phyloP scores from a whole-genome alignment of 2,888 invertebrate genomes.

The Psylliodes chrysocephalus region DNA sequence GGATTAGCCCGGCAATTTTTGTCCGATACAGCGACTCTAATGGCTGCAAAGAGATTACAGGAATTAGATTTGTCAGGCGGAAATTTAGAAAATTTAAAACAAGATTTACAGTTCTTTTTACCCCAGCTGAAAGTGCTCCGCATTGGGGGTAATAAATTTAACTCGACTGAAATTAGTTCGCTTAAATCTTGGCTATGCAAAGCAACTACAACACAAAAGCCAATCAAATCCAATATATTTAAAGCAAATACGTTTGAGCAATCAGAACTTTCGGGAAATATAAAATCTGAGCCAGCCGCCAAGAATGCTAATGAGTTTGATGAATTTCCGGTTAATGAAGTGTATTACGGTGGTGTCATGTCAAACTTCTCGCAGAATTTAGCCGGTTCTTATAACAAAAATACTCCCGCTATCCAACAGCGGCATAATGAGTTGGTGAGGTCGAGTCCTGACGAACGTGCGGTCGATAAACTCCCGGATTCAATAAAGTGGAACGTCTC shows the following conservation, averaged over 20 bases:
- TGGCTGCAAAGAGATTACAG: conserved; percentile 76
- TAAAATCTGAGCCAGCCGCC: conserved; percentile 6
- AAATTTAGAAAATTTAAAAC: conserved; percentile 72
- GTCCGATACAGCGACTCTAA: conserved; percentile 77
- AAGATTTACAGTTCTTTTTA: conserved; percentile 75
- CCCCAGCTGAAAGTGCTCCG: conserved; percentile 75
- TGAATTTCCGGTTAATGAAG: conserved; percentile 40
- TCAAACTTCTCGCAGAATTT: conserved; percentile 44
- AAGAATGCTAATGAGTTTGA: conserved; percentile 43
- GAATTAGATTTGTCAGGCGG: conserved; percentile 75
- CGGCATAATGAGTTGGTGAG: conserved; percentile 7
- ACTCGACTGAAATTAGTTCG: conserved; percentile 76
- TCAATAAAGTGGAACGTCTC: conserved; percentile 45
- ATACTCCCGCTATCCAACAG: conserved; percentile 20
- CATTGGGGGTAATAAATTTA: conserved; percentile 77
- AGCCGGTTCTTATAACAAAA: conserved; percentile 32
- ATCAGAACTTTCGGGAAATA: neutral
- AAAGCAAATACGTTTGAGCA: neutral
- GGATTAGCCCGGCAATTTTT: conserved; percentile 76
- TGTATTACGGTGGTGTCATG: conserved; percentile 26
- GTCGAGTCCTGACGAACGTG: conserved; percentile 1
- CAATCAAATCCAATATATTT: neutral
- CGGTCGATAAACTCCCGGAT: conserved; percentile 32
- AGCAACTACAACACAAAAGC: neutral
- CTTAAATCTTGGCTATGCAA: conserved; percentile 75